These are phyloP conservation scores for Atrina japonica DNA, from an alignment of 2,888 invertebrate genomes.

Conservation along the genomic window DNA sequence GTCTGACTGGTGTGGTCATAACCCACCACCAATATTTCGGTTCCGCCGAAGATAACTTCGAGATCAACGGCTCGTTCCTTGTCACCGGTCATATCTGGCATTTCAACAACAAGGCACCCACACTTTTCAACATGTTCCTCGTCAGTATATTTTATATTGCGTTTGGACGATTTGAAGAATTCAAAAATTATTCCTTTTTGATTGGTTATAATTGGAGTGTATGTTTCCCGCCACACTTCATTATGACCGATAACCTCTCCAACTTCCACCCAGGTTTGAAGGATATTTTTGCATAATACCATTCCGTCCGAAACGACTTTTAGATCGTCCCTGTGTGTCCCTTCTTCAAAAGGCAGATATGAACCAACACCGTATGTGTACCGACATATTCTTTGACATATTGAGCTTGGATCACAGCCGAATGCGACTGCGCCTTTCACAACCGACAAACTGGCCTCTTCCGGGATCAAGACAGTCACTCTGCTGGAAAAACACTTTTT, in stretches of 20 bases:
- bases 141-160: slow-evolving; percentile 71
- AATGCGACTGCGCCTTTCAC: slow-evolving; percentile 76
- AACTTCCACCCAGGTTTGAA: slow-evolving; percentile 73
- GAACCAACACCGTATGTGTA: slow-evolving; percentile 76
- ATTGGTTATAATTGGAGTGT: slow-evolving; percentile 76
- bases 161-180: slow-evolving; percentile 69
- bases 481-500: slow-evolving; percentile 68
- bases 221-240: slow-evolving; percentile 75
- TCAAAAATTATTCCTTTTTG: slow-evolving; percentile 76
- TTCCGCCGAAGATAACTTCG: slow-evolving; percentile 75
- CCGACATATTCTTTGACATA: slow-evolving; percentile 75
- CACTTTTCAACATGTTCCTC: slow-evolving; percentile 74
- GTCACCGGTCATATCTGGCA: slow-evolving; percentile 75
- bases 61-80: slow-evolving; percentile 74
- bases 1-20: slow-evolving; percentile 75
- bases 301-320: slow-evolving; percentile 73
- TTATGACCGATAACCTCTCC: slow-evolving; percentile 75
- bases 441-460: slow-evolving; percentile 74
- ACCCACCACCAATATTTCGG: slow-evolving; percentile 74
- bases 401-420: slow-evolving; percentile 74
- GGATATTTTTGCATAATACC: slow-evolving; percentile 71
- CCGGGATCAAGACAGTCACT: slow-evolving; percentile 71
- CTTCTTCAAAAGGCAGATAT: slow-evolving; percentile 72
- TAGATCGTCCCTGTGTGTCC: slow-evolving; percentile 71
- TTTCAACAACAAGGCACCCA: slow-evolving; percentile 73